phyloP scores from a whole-genome alignment of 2,797 vertebrate species.

The Falco concolor region DNA sequence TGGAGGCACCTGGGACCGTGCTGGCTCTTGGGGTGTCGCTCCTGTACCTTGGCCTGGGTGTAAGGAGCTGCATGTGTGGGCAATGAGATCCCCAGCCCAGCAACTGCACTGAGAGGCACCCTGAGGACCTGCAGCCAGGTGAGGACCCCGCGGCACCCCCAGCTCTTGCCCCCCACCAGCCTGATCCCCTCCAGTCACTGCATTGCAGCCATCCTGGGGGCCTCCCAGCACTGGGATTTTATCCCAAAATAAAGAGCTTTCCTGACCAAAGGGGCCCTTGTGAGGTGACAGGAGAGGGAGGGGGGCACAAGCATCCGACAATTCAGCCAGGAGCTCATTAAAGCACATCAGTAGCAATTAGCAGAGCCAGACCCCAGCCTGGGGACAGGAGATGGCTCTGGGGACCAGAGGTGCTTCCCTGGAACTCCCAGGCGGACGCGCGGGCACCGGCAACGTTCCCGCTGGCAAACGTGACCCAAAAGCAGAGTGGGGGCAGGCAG shows the following conservation, averaged over 20 bases:
- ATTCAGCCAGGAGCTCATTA: constrained; percentile 11
- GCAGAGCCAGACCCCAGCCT: neutral
- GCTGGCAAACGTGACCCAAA: neutral
- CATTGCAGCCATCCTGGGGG: neutral
- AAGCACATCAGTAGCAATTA: neutral
- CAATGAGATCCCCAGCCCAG: neutral
- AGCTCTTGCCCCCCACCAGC: neutral
- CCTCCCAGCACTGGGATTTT: neutral
- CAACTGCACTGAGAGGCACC: neutral
- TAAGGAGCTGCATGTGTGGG: rapidly evolving
- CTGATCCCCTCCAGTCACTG: neutral
- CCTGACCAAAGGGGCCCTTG: neutral
- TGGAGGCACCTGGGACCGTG: neutral
- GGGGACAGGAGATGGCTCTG: neutral
- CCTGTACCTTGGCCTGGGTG: neutral
- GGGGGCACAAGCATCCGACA: neutral
- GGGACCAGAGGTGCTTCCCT: neutral
- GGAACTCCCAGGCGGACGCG: neutral
- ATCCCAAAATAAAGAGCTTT: neutral
- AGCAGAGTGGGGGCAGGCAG: neutral
- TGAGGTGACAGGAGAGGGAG: neutral
- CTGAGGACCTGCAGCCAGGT: neutral
- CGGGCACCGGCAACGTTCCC: neutral
- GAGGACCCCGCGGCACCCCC: neutral
- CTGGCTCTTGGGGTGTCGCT: neutral